These are phyloP conservation scores for Chelidonichthys spinosus DNA, from an alignment of 2,797 vertebrate genomes.

Conservation along the genomic window DNA sequence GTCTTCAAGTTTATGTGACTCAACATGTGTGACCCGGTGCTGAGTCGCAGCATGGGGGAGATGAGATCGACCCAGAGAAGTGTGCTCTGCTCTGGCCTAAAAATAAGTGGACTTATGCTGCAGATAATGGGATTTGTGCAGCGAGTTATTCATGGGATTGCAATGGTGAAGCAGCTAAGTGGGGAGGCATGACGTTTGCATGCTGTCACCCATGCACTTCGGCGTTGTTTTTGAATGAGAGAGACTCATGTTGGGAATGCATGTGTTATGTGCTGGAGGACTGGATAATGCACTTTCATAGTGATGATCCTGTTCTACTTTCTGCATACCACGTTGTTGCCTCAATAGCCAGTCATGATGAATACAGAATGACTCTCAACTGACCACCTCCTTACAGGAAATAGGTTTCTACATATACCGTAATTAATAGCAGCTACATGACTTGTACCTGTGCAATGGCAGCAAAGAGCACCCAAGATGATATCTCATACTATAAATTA, in stretches of 20 bases:
- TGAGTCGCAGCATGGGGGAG: constrained; percentile 48
- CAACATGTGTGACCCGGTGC: constrained; percentile 28
- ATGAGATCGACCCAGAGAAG: constrained; percentile 39
- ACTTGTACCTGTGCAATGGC: not conserved
- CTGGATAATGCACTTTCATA: too few relatives aligned
- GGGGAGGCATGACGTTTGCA: not conserved
- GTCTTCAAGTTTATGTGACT: constrained; percentile 16
- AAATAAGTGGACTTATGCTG: constrained; percentile 58
- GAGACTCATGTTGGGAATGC: not conserved
- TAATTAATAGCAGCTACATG: not conserved
- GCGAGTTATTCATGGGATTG: constrained; percentile 30
- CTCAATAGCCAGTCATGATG: not conserved
- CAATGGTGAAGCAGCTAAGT: constrained; percentile 22
- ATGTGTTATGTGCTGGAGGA: not conserved
- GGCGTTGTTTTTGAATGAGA: not conserved
- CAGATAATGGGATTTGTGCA: constrained; percentile 63
- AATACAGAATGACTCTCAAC: not conserved
- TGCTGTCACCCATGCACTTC: not conserved
- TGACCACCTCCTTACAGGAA: not conserved
- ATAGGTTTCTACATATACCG: not conserved
- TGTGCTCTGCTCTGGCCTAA: constrained; percentile 35
- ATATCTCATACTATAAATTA: not conserved
- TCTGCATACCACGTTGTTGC: not conserved
- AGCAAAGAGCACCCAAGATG: not conserved
- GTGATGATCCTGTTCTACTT: not conserved